phyloP scores from a whole-genome alignment of 2,797 vertebrate species.

The Florisuga fusca region DNA sequence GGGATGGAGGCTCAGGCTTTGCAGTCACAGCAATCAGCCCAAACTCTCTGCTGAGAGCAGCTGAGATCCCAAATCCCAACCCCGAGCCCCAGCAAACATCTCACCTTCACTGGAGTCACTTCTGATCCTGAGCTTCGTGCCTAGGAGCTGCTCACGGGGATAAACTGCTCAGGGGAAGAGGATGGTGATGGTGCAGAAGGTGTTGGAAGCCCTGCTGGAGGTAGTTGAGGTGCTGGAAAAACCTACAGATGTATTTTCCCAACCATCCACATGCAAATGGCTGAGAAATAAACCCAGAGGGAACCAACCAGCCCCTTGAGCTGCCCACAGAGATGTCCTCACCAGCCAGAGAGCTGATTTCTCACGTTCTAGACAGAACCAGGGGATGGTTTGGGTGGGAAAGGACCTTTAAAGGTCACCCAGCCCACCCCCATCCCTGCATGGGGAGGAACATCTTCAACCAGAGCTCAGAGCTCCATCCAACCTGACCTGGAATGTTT shows the following conservation, averaged over 20 bases:
- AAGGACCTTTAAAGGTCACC: too few species aligned
- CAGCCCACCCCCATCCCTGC: background rate
- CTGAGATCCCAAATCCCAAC: background rate
- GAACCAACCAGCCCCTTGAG: background rate
- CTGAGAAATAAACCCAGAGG: background rate
- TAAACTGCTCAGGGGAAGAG: background rate
- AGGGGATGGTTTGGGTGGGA: too few species aligned
- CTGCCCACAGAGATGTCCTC: background rate
- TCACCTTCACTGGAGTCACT: constrained; percentile 51
- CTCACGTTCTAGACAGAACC: background rate
- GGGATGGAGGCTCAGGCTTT: too few species aligned
- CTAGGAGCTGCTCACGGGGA: constrained; percentile 78
- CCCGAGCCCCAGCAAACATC: background rate
- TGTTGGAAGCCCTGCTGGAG: fast-evolving
- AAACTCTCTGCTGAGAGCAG: background rate
- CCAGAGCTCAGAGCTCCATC: fast-evolving
- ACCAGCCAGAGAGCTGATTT: constrained; percentile 89
- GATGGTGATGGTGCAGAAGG: background rate
- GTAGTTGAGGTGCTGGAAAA: background rate
- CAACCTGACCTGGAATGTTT: background rate
- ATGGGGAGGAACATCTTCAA: background rate
- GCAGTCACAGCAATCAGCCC: background rate
- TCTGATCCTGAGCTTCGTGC: constrained; percentile 87
- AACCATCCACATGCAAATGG: background rate
- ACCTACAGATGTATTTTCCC: background rate